phyloP scores from a whole-genome alignment of 2,797 vertebrate genomes.

The Poecilia picta region DNA sequence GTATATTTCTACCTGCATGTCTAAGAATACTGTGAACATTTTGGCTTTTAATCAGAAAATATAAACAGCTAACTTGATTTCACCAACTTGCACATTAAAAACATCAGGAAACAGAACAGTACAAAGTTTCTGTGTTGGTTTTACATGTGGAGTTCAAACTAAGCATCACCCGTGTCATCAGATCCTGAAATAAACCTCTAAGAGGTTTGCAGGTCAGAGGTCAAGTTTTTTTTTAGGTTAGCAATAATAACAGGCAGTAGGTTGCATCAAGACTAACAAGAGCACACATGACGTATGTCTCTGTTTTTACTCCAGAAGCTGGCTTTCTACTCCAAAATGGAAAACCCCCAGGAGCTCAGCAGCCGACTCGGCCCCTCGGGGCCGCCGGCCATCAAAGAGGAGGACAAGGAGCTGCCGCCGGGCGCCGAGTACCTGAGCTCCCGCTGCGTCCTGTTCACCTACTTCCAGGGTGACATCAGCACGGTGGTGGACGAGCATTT shows the following conservation, averaged over 20 bases:
- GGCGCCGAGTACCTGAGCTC: constrained; percentile 96
- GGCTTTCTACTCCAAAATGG: constrained; percentile 98
- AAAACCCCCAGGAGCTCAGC: constrained; percentile 88
- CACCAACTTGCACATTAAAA: not conserved
- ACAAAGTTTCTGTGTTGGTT: not conserved
- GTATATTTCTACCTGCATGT: not conserved
- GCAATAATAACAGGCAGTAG: not conserved
- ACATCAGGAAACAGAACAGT: not conserved
- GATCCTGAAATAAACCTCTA: constrained; percentile 2
- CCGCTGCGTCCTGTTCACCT: constrained; percentile 96
- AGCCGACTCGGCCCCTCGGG: constrained; percentile 81
- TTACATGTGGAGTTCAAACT: not conserved
- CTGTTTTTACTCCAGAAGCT: constrained; percentile 84
- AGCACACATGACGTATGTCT: not conserved
- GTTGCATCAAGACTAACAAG: not conserved
- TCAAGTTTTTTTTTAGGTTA: constrained; percentile 4
- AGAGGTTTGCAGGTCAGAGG: constrained; percentile 15
- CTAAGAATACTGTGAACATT: too few species aligned
- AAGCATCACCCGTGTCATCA: not conserved
- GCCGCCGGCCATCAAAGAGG: constrained; percentile 93
- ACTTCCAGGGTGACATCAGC: constrained; percentile 98
- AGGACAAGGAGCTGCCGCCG: constrained; percentile 94
- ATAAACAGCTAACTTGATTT: not conserved
- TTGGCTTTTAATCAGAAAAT: not conserved
- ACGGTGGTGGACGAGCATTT: constrained; percentile 97